Percentiles rank a stretch among this genome's conserved stretches.
phyloP scores from a whole-genome alignment of 2,888 invertebrate genomes.

The Cerastoderma edule region DNA sequence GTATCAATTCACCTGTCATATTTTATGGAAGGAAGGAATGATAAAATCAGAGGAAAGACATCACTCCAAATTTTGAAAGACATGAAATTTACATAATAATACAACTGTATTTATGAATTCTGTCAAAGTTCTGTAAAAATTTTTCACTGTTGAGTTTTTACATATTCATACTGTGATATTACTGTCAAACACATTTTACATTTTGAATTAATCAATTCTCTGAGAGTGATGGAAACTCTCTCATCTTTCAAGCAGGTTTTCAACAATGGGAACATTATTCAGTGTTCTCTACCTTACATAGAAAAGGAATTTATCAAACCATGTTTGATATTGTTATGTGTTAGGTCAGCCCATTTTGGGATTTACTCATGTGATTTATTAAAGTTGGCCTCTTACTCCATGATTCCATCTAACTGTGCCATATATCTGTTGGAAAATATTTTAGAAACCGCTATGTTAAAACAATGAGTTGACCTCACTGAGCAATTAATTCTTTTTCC shows the following conservation, averaged over 20 bases:
- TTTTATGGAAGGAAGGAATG: neutral
- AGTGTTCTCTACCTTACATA: too few relatives aligned
- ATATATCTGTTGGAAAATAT: too few relatives aligned
- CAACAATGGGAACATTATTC: too few relatives aligned
- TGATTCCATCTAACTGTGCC: too few relatives aligned
- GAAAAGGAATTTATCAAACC: too few relatives aligned
- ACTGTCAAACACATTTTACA: neutral
- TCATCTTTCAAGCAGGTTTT: too few relatives aligned
- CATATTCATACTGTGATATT: neutral
- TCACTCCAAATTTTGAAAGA: neutral
- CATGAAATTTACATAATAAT: neutral
- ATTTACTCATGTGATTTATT: too few relatives aligned
- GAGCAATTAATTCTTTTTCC: conserved; percentile 4
- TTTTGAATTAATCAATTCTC: too few relatives aligned
- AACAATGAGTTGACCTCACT: neutral
- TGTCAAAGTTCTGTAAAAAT: neutral
- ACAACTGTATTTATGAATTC: neutral
- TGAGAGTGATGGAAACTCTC: too few relatives aligned
- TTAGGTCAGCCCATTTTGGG: too few relatives aligned
- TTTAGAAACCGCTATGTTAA: neutral
- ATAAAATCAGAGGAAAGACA: neutral
- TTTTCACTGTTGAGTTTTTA: neutral
- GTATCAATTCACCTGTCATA: neutral
- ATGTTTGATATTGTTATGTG: too few relatives aligned
- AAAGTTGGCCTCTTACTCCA: too few relatives aligned